Percentiles rank a stretch among this genome's conserved stretches.
Evolutionary conservation across 2,113 vertebrate species (phyloP).

Genomic region (Sarotherodon lohbergeri): DNA sequence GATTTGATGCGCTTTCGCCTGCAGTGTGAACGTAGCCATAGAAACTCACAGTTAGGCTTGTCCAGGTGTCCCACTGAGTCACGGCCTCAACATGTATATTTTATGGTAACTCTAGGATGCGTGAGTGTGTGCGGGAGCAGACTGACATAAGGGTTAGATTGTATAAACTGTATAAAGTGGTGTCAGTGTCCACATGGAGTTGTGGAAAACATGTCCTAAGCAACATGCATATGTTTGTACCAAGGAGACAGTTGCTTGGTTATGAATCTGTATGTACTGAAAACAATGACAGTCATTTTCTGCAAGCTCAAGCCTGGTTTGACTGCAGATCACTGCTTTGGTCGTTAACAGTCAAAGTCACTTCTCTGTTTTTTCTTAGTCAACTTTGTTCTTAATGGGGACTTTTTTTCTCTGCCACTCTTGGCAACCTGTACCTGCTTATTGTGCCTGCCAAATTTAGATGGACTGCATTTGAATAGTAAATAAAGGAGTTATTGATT

Average conservation of each 20-base stretch:
- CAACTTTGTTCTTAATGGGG: not conserved
- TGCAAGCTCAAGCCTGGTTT: not conserved
- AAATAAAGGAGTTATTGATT: constrained; percentile 26
- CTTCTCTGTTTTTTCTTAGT: not conserved
- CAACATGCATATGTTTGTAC: not conserved
- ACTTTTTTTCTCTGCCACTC: not conserved
- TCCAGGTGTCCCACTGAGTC: constrained; percentile 19
- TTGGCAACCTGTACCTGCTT: not conserved
- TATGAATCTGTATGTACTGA: not conserved
- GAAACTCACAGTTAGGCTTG: not conserved
- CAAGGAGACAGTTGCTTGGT: constrained; percentile 33
- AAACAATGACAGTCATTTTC: not conserved
- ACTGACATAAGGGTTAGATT: not conserved
- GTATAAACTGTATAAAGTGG: not conserved
- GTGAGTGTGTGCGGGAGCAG: not conserved
- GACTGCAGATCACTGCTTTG: not conserved
- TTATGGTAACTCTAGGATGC: constrained; percentile 55
- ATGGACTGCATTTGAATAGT: constrained; percentile 5
- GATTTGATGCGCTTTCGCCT: too few species aligned
- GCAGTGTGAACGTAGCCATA: too few species aligned
- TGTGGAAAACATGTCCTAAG: not conserved
- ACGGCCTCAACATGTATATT: constrained; percentile 48
- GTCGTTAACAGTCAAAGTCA: not conserved
- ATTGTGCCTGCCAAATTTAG: not conserved
- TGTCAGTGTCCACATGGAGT: not conserved